Evolutionary conservation across 2,888 invertebrate species (phyloP).

Genomic region (Brachylomia viminalis): DNA sequence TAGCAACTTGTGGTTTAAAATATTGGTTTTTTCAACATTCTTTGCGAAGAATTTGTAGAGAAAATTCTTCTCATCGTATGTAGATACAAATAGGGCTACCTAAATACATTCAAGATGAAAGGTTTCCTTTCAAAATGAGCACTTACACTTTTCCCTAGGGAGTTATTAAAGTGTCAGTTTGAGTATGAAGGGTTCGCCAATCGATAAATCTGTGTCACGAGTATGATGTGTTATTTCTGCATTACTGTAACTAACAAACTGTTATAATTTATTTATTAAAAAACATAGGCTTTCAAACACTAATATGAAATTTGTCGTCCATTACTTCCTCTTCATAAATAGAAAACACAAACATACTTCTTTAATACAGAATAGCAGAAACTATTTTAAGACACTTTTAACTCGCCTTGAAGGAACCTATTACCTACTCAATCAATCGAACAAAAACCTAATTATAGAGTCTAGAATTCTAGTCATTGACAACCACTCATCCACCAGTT

Average conservation of each 20-base stretch:
- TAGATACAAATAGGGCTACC: not conserved
- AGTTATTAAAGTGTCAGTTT: not conserved
- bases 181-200: not conserved
- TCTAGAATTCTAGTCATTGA: slow-evolving; percentile 8
- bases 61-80: no score
- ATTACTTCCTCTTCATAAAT: not conserved
- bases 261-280: not conserved
- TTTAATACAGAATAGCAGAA: not conserved
- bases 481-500: slow-evolving; percentile 20
- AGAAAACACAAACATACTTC: not conserved
- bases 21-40: not conserved
- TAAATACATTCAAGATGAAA: not conserved
- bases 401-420: not conserved
- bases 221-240: not conserved
- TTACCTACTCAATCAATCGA: not conserved
- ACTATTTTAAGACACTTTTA: not conserved
- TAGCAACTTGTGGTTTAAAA: not conserved
- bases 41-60: not conserved
- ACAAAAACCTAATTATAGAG: slow-evolving; percentile 1
- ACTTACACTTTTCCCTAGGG: no score
- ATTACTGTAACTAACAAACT: not conserved
- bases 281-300: not conserved
- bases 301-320: not conserved
- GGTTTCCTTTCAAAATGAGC: not conserved
- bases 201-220: not conserved